Evolutionary conservation across 2,797 vertebrate species (phyloP).

Genomic region (Myotis findleyi): DNA sequence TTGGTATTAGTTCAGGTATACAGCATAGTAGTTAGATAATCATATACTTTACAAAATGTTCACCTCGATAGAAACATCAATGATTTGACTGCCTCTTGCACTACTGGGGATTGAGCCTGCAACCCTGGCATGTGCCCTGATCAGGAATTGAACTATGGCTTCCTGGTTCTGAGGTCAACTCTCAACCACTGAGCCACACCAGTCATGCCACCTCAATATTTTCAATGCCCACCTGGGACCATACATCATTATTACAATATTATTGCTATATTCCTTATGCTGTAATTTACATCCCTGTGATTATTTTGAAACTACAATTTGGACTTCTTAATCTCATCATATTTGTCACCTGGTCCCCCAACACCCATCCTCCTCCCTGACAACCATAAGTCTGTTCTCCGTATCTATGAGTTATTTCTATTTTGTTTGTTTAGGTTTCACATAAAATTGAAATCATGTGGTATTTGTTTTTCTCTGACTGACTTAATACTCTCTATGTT

Average conservation of each 20-base stretch:
- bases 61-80: too few relatives aligned
- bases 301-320: not conserved
- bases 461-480: not conserved
- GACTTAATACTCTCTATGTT: not conserved
- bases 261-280: not conserved
- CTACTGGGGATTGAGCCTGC: too few relatives aligned
- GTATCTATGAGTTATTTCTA: not conserved
- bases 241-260: not conserved
- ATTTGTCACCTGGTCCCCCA: not conserved
- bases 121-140: too few relatives aligned
- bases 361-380: not conserved
- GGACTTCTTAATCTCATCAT: not conserved
- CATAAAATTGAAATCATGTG: not conserved
- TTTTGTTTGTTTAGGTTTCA: not conserved
- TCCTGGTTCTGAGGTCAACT: too few relatives aligned
- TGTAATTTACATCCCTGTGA: not conserved
- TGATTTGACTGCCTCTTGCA: too few relatives aligned
- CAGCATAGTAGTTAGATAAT: not conserved
- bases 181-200: too few relatives aligned
- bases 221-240: not conserved
- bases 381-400: not conserved
- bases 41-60: not conserved
- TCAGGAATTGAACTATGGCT: too few relatives aligned
- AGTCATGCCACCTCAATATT: not conserved
- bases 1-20: not conserved